Percentiles rank a stretch among this genome's conserved stretches.
Evolutionary conservation across 2,797 vertebrate genomes (phyloP).

Genomic region (Chromis chromis): DNA sequence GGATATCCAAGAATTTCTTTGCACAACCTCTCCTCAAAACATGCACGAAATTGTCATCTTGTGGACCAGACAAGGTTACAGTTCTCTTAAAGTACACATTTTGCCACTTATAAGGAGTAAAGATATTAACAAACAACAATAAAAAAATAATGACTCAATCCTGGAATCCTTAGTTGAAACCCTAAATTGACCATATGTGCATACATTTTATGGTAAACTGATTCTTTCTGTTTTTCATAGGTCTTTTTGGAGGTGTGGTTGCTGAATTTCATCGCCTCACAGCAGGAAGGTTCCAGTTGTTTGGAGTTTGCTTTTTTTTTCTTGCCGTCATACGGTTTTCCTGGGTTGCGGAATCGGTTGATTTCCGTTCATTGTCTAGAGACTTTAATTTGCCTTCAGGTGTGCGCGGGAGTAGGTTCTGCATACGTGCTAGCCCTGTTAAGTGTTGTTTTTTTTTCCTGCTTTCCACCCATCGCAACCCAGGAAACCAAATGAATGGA

Average conservation of each 20-base stretch:
- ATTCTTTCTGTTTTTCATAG: background rate
- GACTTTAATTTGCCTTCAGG: constrained; percentile 12
- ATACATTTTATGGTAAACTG: background rate
- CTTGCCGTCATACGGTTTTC: background rate
- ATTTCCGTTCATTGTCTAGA: constrained; percentile 17
- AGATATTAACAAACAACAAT: background rate
- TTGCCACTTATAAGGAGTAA: background rate
- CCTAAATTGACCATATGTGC: background rate
- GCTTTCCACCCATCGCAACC: background rate
- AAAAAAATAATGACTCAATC: background rate
- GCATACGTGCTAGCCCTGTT: background rate
- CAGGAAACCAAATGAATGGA: constrained; percentile 25
- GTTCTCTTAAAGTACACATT: background rate
- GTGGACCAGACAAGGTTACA: too few relatives aligned
- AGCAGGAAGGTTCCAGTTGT: background rate
- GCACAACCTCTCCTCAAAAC: too few relatives aligned
- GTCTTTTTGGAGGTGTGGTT: background rate
- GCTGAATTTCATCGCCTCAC: background rate
- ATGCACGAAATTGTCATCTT: too few relatives aligned
- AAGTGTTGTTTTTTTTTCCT: background rate
- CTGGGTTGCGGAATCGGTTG: background rate
- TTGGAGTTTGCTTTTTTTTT: constrained; percentile 8
- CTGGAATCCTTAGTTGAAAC: background rate
- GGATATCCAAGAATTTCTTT: too few relatives aligned
- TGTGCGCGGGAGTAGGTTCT: background rate